Base-by-base conservation (phyloP, 2,113 vertebrate species). In the Carassius auratus region DNA sequence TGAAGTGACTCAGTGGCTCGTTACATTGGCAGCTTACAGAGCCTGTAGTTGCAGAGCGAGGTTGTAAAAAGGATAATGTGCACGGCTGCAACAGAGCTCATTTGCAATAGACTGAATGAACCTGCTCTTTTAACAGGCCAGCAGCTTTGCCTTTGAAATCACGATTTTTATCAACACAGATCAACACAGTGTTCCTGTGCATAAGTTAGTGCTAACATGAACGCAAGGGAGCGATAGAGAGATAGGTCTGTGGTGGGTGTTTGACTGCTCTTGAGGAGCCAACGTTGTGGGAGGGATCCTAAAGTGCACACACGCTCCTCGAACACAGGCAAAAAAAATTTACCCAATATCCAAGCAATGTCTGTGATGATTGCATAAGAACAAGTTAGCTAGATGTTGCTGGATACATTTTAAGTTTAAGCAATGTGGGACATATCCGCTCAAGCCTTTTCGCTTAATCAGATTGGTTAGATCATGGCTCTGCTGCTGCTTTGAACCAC, bases 361-460 rank as follows among this genome's bases (percentile, higher is more conserved):
- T 74, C 76, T 80, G 48, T 68, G 76, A 87, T 57, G 45, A 21
- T 81, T 85, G 68, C 78, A 71, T 76, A 77, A 85, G 69, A 64
- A 64, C 50, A 75, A 80, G 10, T 19, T 59, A n/a, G 57, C 57
- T n/a, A 14, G 1, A 23, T 66, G 52, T 81, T 69, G 33, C 38
- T 61, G 3, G 14, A 12, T 73, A 71, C 19, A 84, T 61, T 38
- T 61, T 42, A 19, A 38, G 36, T 21, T 3, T 15, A 45, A 8
- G 6, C 10, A 19, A 59, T 23, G 4, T 23, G 10, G 59, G 33
- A 13, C 19, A 81, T 23, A 57, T 42, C 33, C 6, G 2, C 42
- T 50, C 21, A 0, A 55, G 75, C 48, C 23, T 15, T 76, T 76
- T 76, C 4, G 17, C 14, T 17, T 33, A 33, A 52, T 55, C 45